These are phyloP conservation scores for Sisyra terminalis DNA, from an alignment of 2,888 invertebrate species.

Conservation along the genomic window DNA sequence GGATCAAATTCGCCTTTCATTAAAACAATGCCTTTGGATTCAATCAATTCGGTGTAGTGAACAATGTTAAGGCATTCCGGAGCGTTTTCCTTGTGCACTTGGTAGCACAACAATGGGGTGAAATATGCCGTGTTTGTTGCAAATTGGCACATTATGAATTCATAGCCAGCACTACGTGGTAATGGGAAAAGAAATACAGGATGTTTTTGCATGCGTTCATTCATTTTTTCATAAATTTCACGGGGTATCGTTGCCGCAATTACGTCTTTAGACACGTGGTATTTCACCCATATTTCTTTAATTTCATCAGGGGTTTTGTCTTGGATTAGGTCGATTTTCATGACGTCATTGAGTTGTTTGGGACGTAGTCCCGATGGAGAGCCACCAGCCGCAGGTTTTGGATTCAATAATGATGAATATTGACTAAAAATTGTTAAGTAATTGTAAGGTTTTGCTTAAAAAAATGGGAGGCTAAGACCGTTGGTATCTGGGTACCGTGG, in stretches of 20 bases:
- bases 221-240: conserved; percentile 39
- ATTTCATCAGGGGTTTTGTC: conserved; percentile 59
- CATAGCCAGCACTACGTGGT: conserved; percentile 69
- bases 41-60: conserved; percentile 58
- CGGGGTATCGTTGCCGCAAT: conserved; percentile 55
- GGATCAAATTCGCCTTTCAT: conserved; percentile 79
- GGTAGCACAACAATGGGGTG: conserved; percentile 70
- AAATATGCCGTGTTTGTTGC: conserved; percentile 58
- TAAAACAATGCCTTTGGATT: conserved; percentile 55
- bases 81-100: conserved; percentile 76
- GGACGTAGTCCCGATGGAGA: conserved; percentile 25
- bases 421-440: conserved; percentile 25
- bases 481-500: too few species aligned
- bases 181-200: conserved; percentile 65
- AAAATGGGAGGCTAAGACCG: too few species aligned
- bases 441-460: conserved; percentile 19
- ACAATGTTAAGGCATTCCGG: conserved; percentile 70
- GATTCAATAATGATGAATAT: conserved; percentile 46
- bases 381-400: conserved; percentile 32
- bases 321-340: conserved; percentile 58
- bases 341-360: conserved; percentile 44
- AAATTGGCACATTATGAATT: conserved; percentile 69
- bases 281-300: conserved; percentile 59
- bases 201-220: conserved; percentile 36
- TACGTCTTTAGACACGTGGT: conserved; percentile 60